Base-by-base conservation (phyloP, 2,888 invertebrate species). In the Danaus chrysippus region DNA sequence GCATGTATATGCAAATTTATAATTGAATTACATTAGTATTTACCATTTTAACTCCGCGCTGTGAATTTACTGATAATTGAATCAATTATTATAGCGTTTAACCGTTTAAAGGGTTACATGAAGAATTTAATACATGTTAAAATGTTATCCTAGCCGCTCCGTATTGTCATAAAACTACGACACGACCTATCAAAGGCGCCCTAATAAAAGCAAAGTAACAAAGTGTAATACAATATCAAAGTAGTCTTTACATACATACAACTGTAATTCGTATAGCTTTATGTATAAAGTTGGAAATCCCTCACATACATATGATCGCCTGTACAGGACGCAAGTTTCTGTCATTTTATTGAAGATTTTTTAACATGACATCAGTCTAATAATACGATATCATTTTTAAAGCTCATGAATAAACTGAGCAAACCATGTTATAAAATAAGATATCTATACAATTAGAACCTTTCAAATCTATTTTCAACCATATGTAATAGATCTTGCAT, bases 1-100 rank as follows among this genome's bases (percentile, higher is more conserved):
- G 42, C 56, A 56, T 65, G 59, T 65, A 62, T 62, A 59, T 72
- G 76, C 85, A 83, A 86, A 86, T 85, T 83, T 83, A 82, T 86
- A 86, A 86, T 87, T 86, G 85, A 80, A 77, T 74, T 76, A 72
- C 76, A 84, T 87, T 87, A 86, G 86, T 87, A 86, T 86, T 85
- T 83, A 81, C 80, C 71, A 75, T 60, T 64, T 61, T 56, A 61
- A 61, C 61, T 64, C 58, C 55, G 44, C 57, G 55, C 54, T 53
- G 13, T 23, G 58, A 58, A 58, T 61, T 61, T 42, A 58, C 58
- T 56, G 58, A 58, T 61, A 58, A 61, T 58, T 55, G 58, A 56
- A 61, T 56, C 61, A 66, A 64, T 64, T 59, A 57, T 43, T 58
- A 57, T 62, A 57, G 59, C 54, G 10, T 52, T 68, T 62, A 54